These are phyloP conservation scores for Apamea crenata DNA, from an alignment of 2,888 invertebrate genomes.

Conservation along the genomic window DNA sequence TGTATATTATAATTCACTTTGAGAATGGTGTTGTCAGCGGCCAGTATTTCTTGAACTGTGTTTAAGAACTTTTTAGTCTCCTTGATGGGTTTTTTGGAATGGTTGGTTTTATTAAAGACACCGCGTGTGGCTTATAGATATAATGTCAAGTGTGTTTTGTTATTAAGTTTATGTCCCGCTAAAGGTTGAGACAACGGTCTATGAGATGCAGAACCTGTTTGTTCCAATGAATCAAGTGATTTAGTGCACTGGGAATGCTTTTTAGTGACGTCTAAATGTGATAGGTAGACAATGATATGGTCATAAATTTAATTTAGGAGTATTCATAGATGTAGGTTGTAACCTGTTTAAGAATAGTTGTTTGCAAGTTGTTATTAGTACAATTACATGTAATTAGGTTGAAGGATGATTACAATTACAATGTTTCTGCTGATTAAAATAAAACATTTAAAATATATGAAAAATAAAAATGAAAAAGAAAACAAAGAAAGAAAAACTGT, in stretches of 20 bases:
- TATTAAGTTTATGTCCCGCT: constrained; percentile 82
- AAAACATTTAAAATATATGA: neutral
- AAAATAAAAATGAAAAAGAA: neutral
- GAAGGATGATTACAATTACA: neutral
- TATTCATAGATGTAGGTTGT: constrained; percentile 43
- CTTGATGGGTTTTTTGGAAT: constrained; percentile 57
- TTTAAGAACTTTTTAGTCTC: constrained; percentile 14
- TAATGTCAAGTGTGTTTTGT: constrained; percentile 86
- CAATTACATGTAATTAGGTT: constrained; percentile 20
- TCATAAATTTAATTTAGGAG: constrained; percentile 77
- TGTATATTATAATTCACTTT: constrained; percentile 86
- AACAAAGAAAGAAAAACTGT: too few species aligned
- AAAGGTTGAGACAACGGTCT: constrained; percentile 83
- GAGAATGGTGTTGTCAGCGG: constrained; percentile 65
- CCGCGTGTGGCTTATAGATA: constrained; percentile 80
- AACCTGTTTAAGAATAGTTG: constrained; percentile 48
- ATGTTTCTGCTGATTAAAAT: neutral
- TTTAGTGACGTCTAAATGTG: constrained; percentile 81
- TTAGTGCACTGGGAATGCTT: constrained; percentile 86
- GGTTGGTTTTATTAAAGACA: constrained; percentile 65
- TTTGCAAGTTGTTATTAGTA: constrained; percentile 30
- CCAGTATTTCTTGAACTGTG: constrained; percentile 72
- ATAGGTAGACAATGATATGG: constrained; percentile 80
- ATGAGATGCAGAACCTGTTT: constrained; percentile 81
- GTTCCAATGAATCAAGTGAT: constrained; percentile 81